Conservation (phyloP, 2,797 vertebrate species). For the Hylomyscus alleni region DNA sequence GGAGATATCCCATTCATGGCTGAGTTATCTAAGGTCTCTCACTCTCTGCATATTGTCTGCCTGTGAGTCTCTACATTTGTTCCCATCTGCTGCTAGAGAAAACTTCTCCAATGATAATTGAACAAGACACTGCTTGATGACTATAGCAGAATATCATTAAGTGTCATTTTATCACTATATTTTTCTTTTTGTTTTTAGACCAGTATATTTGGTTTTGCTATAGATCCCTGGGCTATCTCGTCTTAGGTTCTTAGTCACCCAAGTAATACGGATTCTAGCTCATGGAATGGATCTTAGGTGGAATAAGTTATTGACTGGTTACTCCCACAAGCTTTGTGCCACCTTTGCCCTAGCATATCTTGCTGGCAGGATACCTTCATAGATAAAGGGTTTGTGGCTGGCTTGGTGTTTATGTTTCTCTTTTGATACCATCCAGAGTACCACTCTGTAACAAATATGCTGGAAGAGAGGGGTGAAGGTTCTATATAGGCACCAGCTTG, state of each 20-base stretch:
- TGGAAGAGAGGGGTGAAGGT: not conserved
- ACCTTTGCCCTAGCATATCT: not conserved
- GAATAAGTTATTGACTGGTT: not conserved
- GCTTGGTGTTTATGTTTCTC: not conserved
- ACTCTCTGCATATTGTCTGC: not conserved
- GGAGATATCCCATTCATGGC: not conserved
- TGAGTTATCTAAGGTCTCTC: not conserved
- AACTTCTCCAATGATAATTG: not conserved
- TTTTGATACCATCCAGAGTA: not conserved
- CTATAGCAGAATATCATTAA: not conserved
- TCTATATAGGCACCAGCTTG: not conserved
- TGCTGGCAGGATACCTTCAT: not conserved
- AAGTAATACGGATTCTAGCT: not conserved
- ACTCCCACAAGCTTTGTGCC: not conserved
- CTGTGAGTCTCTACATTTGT: not conserved
- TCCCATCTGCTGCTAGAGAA: not conserved
- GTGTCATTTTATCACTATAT: not conserved
- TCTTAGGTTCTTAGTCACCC: not conserved
- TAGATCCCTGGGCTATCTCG: not conserved
- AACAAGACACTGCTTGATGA: not conserved
- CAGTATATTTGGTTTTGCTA: not conserved
- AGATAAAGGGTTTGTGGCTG: not conserved
- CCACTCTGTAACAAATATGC: not conserved
- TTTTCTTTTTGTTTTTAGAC: not conserved
- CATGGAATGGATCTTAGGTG: not conserved